phyloP scores from a whole-genome alignment of 2,888 invertebrate genomes.

The Gerris lacustris region DNA sequence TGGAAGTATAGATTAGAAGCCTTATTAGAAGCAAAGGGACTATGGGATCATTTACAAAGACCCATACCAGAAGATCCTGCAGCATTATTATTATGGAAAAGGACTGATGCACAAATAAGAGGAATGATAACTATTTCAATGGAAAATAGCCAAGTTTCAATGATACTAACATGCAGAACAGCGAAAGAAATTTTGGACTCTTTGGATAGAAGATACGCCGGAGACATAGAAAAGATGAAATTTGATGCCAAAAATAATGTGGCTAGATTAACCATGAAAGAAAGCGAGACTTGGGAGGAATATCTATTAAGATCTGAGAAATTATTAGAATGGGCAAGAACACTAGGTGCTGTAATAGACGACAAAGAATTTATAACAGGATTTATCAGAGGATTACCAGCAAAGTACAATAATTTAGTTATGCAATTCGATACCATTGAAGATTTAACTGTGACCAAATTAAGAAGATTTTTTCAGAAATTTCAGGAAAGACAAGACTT shows the following conservation, averaged over 20 bases:
- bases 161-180: neutral
- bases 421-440: neutral
- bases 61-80: neutral
- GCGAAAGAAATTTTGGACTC: neutral
- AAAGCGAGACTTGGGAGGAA: neutral
- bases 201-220: neutral
- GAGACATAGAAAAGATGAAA: neutral
- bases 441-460: neutral
- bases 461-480: neutral
- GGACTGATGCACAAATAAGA: neutral
- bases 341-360: neutral
- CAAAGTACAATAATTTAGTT: neutral
- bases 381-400: neutral
- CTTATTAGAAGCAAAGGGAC: neutral
- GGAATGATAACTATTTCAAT: neutral
- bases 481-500: neutral
- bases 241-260: neutral
- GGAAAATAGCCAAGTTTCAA: neutral
- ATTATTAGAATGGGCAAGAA: neutral
- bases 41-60: neutral
- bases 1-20: neutral
- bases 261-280: too few relatives aligned
- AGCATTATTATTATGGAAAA: neutral
- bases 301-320: constrained; percentile 1
- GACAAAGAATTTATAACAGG: neutral